Evolutionary conservation across 2,888 invertebrate species (phyloP).

Genomic region (Miltochrista miniata): DNA sequence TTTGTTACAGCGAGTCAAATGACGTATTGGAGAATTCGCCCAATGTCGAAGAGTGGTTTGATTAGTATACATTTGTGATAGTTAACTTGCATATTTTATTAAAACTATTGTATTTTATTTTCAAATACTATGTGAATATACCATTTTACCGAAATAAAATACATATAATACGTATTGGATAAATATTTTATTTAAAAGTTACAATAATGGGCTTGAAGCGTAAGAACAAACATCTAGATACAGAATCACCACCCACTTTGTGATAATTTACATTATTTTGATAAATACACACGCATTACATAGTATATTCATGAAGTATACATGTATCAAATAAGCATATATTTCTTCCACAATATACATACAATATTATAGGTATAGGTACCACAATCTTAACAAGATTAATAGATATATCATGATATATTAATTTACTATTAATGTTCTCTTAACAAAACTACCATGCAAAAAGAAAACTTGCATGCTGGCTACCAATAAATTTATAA

Average conservation of each 20-base stretch:
- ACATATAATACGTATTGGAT: conserved; percentile 64
- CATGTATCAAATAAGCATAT: conserved; percentile 60
- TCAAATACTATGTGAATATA: not conserved
- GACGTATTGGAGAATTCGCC: conserved; percentile 93
- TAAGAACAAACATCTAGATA: conserved; percentile 71
- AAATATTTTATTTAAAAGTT: conserved; percentile 80
- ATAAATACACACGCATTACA: conserved; percentile 55
- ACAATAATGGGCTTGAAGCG: conserved; percentile 76
- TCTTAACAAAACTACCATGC: conserved; percentile 73
- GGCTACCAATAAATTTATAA: conserved; percentile 64
- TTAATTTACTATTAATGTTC: conserved; percentile 60
- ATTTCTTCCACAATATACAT: conserved; percentile 71
- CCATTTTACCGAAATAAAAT: conserved; percentile 41
- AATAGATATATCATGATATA: conserved; percentile 63
- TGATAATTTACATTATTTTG: conserved; percentile 60
- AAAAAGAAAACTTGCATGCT: conserved; percentile 68
- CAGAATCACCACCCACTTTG: conserved; percentile 64
- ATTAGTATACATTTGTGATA: conserved; percentile 48
- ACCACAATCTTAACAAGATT: conserved; percentile 64
- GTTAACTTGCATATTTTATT: conserved; percentile 16
- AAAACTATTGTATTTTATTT: conserved; percentile 12
- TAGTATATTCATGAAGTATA: conserved; percentile 50
- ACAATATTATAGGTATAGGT: conserved; percentile 50
- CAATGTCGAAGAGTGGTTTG: conserved; percentile 92
- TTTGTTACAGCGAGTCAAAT: conserved; percentile 89